Base-by-base conservation (phyloP, 1,140 invertebrate species). In the Drosophila mauritiana region DNA sequence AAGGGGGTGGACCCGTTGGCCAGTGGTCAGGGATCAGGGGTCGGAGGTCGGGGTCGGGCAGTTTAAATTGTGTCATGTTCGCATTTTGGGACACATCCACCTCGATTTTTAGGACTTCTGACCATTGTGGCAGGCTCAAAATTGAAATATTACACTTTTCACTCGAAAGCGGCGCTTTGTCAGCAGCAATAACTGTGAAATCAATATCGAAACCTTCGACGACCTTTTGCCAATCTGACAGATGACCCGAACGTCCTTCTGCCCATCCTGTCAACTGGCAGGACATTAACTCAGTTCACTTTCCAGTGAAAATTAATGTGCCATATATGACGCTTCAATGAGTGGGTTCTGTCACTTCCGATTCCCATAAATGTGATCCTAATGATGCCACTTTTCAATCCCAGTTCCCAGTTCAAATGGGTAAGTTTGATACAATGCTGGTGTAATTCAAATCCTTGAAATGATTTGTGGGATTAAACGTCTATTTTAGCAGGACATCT, bases 141-240 rank as follows among this genome's bases (percentile, higher is more conserved):
- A 89, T 89, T 89, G 84, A 89, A 89, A 89, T 89, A 89, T 89
- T 89, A 84, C 77, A 84, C 84, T 86, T 78, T 85, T 74, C 64
- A 85, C 69, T 83, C 52, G 63, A 75, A 75, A 72, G 34, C 54
- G 49, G 7, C 46, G 56, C 73, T 43, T 59, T 70, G 73, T 78
- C 62, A 67, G 61, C 58, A 67, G 70, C 69, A 76, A 86, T 81
- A 81, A 67, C 78, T 82, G 72, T 76, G 70, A 80, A 79, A 63
- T 78, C 55, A 65, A 70, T 65, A 82, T 80, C 64, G 67, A 68
- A 64, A 62, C 75, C 62, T 65, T 58, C 57, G 51, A 51, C 72
- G 54, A 75, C 58, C 65, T 61, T 68, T 77, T 46, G 64, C 45
- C 65, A 52, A 49, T 57, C 53, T 65, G 80, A 73, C 80, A 83